Evolutionary conservation across 2,888 invertebrate species (phyloP).

Genomic region (Thyatira batis): DNA sequence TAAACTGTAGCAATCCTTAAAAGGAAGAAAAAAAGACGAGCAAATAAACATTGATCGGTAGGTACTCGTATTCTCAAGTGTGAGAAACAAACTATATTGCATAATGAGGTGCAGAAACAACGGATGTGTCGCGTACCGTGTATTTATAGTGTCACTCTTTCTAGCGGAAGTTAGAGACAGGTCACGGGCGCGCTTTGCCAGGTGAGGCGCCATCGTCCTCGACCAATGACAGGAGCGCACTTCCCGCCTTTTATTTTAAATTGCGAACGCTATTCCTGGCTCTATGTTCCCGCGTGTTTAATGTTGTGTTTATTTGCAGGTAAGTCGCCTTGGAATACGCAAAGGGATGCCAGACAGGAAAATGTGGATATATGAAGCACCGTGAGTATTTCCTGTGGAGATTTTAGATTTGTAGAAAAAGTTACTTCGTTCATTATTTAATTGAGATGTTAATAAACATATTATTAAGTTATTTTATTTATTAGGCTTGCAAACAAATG

Average conservation of each 20-base stretch:
- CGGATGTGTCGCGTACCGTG: conserved; percentile 24
- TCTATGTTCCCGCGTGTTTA: conserved; percentile 3
- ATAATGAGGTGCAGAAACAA: conserved; percentile 21
- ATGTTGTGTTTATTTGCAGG: conserved; percentile 59
- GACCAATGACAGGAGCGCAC: conserved; percentile 35
- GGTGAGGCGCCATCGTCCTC: conserved; percentile 37
- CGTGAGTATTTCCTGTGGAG: conserved; percentile 35
- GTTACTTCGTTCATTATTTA: conserved; percentile 13
- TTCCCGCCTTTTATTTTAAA: conserved; percentile 31
- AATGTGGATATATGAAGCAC: conserved; percentile 22
- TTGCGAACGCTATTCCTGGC: conserved; percentile 22
- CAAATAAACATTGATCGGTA: not conserved
- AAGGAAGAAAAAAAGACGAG: too few species aligned
- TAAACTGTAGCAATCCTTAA: too few species aligned
- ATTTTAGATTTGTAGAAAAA: not conserved
- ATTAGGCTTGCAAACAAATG: too few species aligned
- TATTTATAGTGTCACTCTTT: conserved; percentile 34
- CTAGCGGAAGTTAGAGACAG: conserved; percentile 21
- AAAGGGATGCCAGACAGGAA: conserved; percentile 33
- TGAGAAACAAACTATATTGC: conserved; percentile 11
- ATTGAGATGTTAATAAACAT: too few species aligned
- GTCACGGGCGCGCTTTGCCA: conserved; percentile 39
- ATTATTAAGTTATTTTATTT: too few species aligned
- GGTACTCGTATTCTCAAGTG: not conserved
- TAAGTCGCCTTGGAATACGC: conserved; percentile 60